Evolutionary conservation across 2,888 invertebrate genomes (phyloP).

Genomic region (Troides helena): DNA sequence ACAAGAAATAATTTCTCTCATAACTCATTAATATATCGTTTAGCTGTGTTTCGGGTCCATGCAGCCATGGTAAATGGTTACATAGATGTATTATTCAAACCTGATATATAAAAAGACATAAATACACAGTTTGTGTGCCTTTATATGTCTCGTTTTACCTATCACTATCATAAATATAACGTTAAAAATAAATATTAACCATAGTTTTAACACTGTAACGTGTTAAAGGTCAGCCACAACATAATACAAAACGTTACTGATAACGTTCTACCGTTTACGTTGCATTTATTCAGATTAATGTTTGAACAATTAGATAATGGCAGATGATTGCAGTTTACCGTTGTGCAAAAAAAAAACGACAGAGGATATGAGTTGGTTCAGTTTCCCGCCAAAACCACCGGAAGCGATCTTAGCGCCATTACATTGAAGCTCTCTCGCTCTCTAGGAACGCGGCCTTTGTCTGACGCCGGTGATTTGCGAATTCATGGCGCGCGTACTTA

Average conservation of each 20-base stretch:
- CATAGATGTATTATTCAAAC: no score
- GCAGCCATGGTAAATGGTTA: no score
- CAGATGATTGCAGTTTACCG: slow-evolving; percentile 5
- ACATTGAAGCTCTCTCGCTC: slow-evolving; percentile 50
- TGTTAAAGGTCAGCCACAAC: background rate
- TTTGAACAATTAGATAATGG: slow-evolving; percentile 5
- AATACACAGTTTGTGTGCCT: no score
- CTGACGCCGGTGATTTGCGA: slow-evolving; percentile 40
- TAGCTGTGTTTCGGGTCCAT: no score
- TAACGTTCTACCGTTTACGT: background rate
- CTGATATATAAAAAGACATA: no score
- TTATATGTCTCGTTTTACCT: no score
- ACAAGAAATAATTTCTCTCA: no score
- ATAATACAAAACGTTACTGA: background rate
- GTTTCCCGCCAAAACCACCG: slow-evolving; percentile 20
- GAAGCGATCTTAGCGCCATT: slow-evolving; percentile 30
- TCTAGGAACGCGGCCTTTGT: slow-evolving; percentile 55
- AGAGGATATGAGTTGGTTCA: slow-evolving; percentile 5
- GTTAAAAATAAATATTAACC: no score
- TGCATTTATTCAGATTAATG: background rate
- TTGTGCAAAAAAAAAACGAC: slow-evolving; percentile 6
- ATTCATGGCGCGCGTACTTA: slow-evolving; percentile 27
- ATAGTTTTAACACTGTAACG: background rate
- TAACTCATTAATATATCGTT: no score
- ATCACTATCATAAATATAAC: no score